phyloP scores from a whole-genome alignment of 2,888 invertebrate genomes.

The Embidobia sp. region DNA sequence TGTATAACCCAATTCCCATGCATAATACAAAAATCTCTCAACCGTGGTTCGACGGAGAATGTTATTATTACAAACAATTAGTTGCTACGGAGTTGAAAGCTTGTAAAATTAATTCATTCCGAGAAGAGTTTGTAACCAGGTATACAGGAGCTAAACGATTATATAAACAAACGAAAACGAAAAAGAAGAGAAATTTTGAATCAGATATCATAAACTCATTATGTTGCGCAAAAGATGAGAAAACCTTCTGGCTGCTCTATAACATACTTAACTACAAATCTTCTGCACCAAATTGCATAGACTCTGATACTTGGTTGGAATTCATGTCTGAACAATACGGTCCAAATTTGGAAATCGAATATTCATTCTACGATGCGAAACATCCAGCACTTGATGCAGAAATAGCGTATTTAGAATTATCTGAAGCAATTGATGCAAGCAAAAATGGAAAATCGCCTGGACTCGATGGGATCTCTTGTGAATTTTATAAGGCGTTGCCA shows the following conservation, averaged over 20 bases:
- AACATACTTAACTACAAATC: no score
- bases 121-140: no score
- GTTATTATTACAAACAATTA: no score
- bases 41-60: background rate
- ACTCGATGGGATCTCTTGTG: background rate
- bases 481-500: constrained; percentile 1
- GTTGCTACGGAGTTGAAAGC: no score
- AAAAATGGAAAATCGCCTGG: constrained; percentile 1
- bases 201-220: background rate
- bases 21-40: background rate
- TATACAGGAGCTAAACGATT: no score
- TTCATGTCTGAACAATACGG: no score
- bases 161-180: background rate
- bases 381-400: background rate
- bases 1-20: no score
- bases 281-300: no score
- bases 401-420: background rate
- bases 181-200: background rate
- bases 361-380: background rate
- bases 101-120: no score
- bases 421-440: background rate
- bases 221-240: background rate
- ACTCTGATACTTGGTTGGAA: no score
- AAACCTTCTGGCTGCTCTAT: background rate
- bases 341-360: no score